phyloP scores from a whole-genome alignment of 1,140 invertebrate species.

The Sminthurinus signatus region DNA sequence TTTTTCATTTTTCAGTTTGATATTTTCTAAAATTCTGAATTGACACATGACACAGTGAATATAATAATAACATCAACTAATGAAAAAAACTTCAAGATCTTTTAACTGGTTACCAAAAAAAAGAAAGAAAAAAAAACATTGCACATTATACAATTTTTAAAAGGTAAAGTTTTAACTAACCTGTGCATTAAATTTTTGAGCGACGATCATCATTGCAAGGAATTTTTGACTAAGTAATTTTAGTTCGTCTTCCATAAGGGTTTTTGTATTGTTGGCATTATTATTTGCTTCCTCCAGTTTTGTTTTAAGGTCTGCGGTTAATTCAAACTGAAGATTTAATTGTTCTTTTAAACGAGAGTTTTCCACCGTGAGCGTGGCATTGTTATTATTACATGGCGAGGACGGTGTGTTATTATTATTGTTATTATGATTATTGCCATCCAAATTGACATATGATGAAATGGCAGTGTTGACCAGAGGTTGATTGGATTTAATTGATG shows the following conservation, averaged over 20 bases:
- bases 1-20: too few relatives aligned
- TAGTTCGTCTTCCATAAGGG: not conserved
- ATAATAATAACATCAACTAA: too few relatives aligned
- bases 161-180: too few relatives aligned
- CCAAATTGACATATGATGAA: not conserved
- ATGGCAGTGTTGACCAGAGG: not conserved
- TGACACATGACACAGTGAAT: too few relatives aligned
- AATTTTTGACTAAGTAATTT: not conserved
- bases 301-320: not conserved
- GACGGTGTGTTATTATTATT: not conserved
- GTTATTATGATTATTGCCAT: conserved; percentile 1
- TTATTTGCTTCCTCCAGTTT: not conserved
- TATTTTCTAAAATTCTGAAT: too few relatives aligned
- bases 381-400: not conserved
- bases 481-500: not conserved
- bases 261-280: not conserved
- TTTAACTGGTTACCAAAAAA: too few relatives aligned
- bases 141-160: too few relatives aligned
- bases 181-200: too few relatives aligned
- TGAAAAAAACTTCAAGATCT: too few relatives aligned
- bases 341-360: not conserved
- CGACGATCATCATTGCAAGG: not conserved
- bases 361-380: not conserved
- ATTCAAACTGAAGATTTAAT: not conserved
- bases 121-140: too few relatives aligned